Percentiles rank a stretch among this genome's conserved stretches.
phyloP scores from a whole-genome alignment of 1,140 invertebrate species.

The Eueides isabella region DNA sequence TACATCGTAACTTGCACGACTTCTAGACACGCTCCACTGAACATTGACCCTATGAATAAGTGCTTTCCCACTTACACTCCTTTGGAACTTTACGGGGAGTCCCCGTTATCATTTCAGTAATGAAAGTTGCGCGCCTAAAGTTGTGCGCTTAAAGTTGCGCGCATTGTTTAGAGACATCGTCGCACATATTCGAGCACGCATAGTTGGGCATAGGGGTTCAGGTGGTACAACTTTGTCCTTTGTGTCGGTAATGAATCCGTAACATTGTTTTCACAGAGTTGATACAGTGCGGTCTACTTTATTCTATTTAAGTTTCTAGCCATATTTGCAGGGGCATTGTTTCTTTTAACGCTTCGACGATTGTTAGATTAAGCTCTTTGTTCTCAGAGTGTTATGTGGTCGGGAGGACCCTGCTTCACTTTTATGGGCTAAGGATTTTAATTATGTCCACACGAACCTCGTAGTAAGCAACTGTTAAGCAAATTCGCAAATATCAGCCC shows the following conservation, averaged over 20 bases:
- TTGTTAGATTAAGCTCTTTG: slow-evolving; percentile 39
- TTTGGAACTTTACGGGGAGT: slow-evolving; percentile 18
- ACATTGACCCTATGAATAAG: slow-evolving; percentile 46
- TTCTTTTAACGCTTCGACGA: slow-evolving; percentile 29
- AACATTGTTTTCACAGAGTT: slow-evolving; percentile 50
- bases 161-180: slow-evolving; percentile 41
- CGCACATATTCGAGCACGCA: slow-evolving; percentile 43
- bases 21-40: slow-evolving; percentile 44
- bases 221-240: slow-evolving; percentile 50
- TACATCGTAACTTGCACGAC: slow-evolving; percentile 49
- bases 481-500: slow-evolving; percentile 11
- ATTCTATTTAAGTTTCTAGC: slow-evolving; percentile 43
- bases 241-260: slow-evolving; percentile 55
- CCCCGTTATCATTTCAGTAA: slow-evolving; percentile 38
- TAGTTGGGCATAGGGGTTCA: slow-evolving; percentile 41
- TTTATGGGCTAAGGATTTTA: slow-evolving; percentile 34
- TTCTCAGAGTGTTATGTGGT: slow-evolving; percentile 21
- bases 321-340: slow-evolving; percentile 39
- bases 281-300: slow-evolving; percentile 37
- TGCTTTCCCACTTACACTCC: slow-evolving; percentile 35
- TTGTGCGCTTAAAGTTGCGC: slow-evolving; percentile 32
- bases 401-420: slow-evolving; percentile 17
- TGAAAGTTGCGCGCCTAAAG: slow-evolving; percentile 35
- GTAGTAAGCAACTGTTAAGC: slow-evolving; percentile 16
- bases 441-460: slow-evolving; percentile 22